phyloP scores from a whole-genome alignment of 2,888 invertebrate genomes.

The Deilephila elpenor region DNA sequence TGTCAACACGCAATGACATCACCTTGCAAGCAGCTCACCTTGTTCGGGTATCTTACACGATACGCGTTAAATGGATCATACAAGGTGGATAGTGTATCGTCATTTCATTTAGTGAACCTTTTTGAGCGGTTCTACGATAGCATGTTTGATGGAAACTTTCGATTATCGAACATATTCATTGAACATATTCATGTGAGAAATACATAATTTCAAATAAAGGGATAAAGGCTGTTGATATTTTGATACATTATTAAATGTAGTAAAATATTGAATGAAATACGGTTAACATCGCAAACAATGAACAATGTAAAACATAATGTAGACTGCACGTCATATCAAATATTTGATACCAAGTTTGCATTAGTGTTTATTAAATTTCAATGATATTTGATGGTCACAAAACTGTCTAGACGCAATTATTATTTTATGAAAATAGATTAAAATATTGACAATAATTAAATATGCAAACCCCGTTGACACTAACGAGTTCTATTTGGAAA shows the following conservation, averaged over 20 bases:
- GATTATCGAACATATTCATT: no score
- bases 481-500: no score
- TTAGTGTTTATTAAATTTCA: background rate
- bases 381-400: background rate
- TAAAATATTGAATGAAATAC: no score
- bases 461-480: no score
- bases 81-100: background rate
- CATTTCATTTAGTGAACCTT: background rate
- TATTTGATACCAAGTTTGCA: background rate
- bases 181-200: no score
- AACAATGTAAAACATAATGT: background rate
- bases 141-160: no score
- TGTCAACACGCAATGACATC: conserved; percentile 57
- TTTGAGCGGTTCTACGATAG: background rate
- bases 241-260: no score
- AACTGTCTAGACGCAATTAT: background rate
- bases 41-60: conserved; percentile 29
- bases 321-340: background rate
- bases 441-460: no score
- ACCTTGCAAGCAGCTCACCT: conserved; percentile 41
- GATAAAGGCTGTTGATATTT: no score
- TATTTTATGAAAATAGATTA: no score
- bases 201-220: no score
- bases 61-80: conserved; percentile 6
- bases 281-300: no score